Evolutionary conservation across 23 tunicate species (phyloP), one percentile per base, ranked within the genome.

Genomic region (Halocynthia aurantium): DNA sequence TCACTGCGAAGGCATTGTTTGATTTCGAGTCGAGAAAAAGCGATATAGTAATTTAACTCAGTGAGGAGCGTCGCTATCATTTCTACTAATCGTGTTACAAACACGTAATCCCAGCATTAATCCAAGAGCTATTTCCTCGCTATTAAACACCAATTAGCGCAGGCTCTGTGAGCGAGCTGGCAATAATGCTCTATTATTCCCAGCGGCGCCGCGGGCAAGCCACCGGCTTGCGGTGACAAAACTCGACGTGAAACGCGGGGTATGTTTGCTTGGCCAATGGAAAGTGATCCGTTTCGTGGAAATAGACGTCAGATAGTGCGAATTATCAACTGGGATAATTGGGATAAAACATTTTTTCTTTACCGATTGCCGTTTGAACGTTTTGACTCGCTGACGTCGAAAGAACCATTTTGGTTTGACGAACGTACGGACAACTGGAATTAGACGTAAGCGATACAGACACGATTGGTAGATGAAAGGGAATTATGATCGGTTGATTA

Each of bases 91-190:
- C 44, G 44, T 31, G 44, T 31, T 31, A 31, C 44, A 31, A 31
- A 31, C 44, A 31, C 44, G 44, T 74, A 54, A 74, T 74, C 78
- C 62, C 49, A 8, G n/a, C 13, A 19, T 54, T 51, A 52, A 52
- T 51, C 21, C 78, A 8, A 8, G 31, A 52, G 17, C 22, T 74
- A 74, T 74, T 74, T 74, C 78, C 78, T 74, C 56, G 21, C 63
- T 74, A 74, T 74, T 54, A 51, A 74, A 74, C 56, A 49, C 60
- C 56, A 12, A 74, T 74, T 74, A 50, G 76, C 13, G 61, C 31
- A 20, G 19, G 19, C 70, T 15, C 19, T 9, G 10, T 9, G 9
- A 65, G 70, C 31, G 19, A 9, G 70, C 9, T 20, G 22, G 31
- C 10, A 8, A 65, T 49, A 49, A 20, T 6, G 31, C 31, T 20